phyloP scores from a whole-genome alignment of 2,113 vertebrate species.

The Myrmecophaga tridactyla region DNA sequence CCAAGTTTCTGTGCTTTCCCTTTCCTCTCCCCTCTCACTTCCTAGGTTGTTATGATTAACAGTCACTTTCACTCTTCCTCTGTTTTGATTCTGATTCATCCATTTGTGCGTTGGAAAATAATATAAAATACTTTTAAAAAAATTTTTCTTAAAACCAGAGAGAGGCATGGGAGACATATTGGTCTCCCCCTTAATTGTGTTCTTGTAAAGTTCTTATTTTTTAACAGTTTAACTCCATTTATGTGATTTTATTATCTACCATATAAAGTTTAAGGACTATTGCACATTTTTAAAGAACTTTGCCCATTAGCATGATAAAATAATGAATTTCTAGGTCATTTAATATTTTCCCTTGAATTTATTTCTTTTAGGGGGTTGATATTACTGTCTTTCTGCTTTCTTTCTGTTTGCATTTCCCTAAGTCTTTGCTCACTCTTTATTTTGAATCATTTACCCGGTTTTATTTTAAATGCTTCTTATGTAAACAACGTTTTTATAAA shows the following conservation, averaged over 20 bases:
- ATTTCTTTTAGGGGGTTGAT: background rate
- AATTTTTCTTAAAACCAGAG: background rate
- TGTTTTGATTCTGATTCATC: background rate
- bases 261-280: background rate
- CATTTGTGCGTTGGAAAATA: background rate
- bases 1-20: background rate
- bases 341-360: background rate
- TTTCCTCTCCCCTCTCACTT: background rate
- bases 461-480: conserved; percentile 14
- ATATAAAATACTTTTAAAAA: background rate
- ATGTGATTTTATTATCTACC: background rate
- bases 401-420: background rate
- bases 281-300: background rate
- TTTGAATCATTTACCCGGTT: background rate
- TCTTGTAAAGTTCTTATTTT: conserved; percentile 19
- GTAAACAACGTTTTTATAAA: background rate
- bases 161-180: background rate
- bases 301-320: background rate
- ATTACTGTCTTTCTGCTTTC: background rate
- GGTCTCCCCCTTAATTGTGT: background rate
- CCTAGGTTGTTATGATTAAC: background rate
- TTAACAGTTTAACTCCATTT: background rate
- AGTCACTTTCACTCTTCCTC: background rate
- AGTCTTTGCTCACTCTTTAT: background rate
- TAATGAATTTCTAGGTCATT: background rate